A percentile compares a stretch with the other conserved stretches of the same genome.
Conservation (phyloP, 2,797 vertebrate species). For the Petrocephalus sullivani region DNA sequence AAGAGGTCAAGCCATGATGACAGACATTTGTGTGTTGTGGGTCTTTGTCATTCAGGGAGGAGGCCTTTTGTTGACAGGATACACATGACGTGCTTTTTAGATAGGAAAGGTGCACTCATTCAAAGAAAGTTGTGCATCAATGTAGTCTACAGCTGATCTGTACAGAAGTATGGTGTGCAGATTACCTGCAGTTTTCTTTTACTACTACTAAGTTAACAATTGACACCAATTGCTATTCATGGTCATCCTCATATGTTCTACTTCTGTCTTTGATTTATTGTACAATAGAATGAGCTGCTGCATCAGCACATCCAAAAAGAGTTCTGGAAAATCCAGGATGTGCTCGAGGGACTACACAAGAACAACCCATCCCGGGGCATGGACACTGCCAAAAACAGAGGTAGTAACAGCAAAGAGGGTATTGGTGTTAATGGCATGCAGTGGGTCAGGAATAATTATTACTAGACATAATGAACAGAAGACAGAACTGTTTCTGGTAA, state of each 20-base stretch:
- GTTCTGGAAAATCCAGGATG: slow-evolving; percentile 93
- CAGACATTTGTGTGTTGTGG: not conserved
- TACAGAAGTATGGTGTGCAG: not conserved
- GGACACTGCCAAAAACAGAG: slow-evolving; percentile 86
- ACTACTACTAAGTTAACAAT: not conserved
- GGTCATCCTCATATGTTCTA: not conserved
- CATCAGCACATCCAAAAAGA: slow-evolving; percentile 89
- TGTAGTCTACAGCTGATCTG: not conserved
- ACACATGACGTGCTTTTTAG: not conserved
- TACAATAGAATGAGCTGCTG: slow-evolving; percentile 76
- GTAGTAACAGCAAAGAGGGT: slow-evolving; percentile 49
- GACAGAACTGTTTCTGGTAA: not conserved
- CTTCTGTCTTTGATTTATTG: not conserved
- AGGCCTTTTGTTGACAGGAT: not conserved
- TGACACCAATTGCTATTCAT: not conserved
- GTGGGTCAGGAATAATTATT: not conserved
- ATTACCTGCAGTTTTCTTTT: not conserved
- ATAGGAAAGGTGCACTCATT: not conserved
- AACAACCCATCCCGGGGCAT: slow-evolving; percentile 85
- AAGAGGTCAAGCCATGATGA: not conserved
- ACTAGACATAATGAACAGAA: not conserved
- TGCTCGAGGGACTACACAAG: slow-evolving; percentile 89
- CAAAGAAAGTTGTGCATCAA: not conserved
- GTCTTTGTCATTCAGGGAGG: not conserved
- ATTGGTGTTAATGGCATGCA: not conserved